Evolutionary conservation across 2,888 invertebrate genomes (phyloP), one percentile per base, ranked within the genome.

Genomic region (Xestia c-nigrum): DNA sequence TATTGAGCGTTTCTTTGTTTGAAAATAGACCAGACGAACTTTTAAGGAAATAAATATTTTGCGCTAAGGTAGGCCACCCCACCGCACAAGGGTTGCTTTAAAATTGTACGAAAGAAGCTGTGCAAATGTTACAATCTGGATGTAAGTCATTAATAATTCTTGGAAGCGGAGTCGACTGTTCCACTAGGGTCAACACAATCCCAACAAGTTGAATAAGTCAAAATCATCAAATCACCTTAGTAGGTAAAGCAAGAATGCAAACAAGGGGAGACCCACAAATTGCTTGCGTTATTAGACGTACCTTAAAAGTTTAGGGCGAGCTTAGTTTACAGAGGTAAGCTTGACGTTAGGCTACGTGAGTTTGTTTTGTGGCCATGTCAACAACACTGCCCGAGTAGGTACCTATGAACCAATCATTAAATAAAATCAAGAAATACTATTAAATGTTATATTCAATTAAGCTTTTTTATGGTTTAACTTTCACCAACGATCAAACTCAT

Each of bases 181-280:
- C 84, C 79, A 83, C 85, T 84, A 85, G 87, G 86, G 89, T 89
- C 84, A 88, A 90, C 89, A 92, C 91, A 93, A 91, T 91, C 90
- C 90, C 91, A 89, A 92, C 93, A 93, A 93, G 93, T 94, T 94
- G 93, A 96, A 96, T 95, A 95, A 96, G 95, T 95, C 95, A 94
- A 95, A 96, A 96, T 96, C 96, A 96, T 96, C 96, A 96, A 96
- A 96, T 96, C 95, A 95, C 95, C 95, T 95, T 90, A 90, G 94
- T 80, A 82, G 82, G 79, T 92, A 93, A 94, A 95, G 94, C 93
- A 94, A 95, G 94, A 94, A 93, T 92, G 94, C 92, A 96, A 96
- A 96, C 94, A 96, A 93, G 94, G 95, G 94, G 95, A 93, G 93
- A 92, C 94, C 95, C 94, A 88, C 93, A 95, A 96, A 96, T 95